Evolutionary conservation across 2,113 vertebrate genomes (phyloP).

Genomic region (Engystomops pustulosus): DNA sequence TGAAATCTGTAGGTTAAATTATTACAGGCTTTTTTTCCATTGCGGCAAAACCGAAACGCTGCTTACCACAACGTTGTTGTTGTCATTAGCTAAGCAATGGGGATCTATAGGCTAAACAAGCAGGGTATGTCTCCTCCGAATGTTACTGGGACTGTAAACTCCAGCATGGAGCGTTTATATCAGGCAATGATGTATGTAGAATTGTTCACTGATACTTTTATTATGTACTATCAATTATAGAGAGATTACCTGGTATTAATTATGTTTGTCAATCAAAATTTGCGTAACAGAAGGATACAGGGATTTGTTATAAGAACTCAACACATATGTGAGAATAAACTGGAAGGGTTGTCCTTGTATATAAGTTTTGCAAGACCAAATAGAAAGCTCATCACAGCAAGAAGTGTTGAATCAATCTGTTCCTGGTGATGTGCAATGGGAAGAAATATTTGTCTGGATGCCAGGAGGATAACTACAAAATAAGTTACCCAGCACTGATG

Average conservation of each 20-base stretch:
- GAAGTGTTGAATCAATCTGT: too few species aligned
- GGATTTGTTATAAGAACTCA: too few species aligned
- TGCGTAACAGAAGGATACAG: neutral
- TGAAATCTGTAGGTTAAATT: constrained; percentile 99
- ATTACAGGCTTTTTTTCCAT: constrained; percentile 99
- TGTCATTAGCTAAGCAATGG: constrained; percentile 91
- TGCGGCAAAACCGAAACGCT: constrained; percentile 93
- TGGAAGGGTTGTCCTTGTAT: too few species aligned
- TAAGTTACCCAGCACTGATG: too few species aligned
- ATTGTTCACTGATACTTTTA: neutral
- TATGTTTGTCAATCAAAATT: neutral
- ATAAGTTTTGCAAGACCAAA: too few species aligned
- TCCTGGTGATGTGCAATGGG: too few species aligned
- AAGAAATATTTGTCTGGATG: too few species aligned
- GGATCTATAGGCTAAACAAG: neutral
- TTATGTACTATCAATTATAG: neutral
- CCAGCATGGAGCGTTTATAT: too few species aligned
- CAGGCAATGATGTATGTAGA: neutral
- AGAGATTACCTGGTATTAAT: neutral
- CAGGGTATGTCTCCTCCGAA: neutral
- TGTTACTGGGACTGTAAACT: neutral
- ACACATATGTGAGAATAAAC: too few species aligned
- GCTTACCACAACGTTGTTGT: constrained; percentile 94
- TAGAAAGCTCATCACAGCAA: too few species aligned
- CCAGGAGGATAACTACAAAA: too few species aligned